Evolutionary conservation across 2,797 vertebrate species (phyloP).

Genomic region (Sebastes hubbsi): DNA sequence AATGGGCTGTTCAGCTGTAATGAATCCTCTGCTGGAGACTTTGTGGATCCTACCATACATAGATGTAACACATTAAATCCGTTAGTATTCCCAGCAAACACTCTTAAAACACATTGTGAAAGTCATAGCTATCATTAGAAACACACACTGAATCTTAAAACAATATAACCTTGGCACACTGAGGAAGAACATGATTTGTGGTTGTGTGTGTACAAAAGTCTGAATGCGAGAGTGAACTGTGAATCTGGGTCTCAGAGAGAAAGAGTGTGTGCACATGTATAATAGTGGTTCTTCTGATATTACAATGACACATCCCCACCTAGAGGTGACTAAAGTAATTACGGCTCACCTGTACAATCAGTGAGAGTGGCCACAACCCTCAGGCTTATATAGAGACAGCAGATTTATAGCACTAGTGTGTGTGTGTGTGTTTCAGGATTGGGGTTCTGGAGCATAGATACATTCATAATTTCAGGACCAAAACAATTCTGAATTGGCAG

Average conservation of each 20-base stretch:
- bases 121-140: not conserved
- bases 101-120: not conserved
- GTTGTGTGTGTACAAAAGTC: not conserved
- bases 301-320: constrained; percentile 50
- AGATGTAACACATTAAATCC: not conserved
- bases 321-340: constrained; percentile 9
- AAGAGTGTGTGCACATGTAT: not conserved
- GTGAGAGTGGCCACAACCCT: not conserved
- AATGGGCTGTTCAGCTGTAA: no score
- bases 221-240: not conserved
- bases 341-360: not conserved
- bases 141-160: not conserved
- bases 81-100: not conserved
- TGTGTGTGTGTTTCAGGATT: not conserved
- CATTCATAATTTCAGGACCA: not conserved
- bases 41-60: not conserved
- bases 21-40: not conserved
- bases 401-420: no score
- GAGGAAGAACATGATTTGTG: not conserved
- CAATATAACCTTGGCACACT: not conserved
- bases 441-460: not conserved
- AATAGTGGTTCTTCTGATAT: not conserved
- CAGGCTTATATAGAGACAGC: no score
- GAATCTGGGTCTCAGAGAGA: not conserved
- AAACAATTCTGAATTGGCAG: not conserved